Conservation (phyloP, 2,113 vertebrate genomes). For the Syrmaticus mikado region DNA sequence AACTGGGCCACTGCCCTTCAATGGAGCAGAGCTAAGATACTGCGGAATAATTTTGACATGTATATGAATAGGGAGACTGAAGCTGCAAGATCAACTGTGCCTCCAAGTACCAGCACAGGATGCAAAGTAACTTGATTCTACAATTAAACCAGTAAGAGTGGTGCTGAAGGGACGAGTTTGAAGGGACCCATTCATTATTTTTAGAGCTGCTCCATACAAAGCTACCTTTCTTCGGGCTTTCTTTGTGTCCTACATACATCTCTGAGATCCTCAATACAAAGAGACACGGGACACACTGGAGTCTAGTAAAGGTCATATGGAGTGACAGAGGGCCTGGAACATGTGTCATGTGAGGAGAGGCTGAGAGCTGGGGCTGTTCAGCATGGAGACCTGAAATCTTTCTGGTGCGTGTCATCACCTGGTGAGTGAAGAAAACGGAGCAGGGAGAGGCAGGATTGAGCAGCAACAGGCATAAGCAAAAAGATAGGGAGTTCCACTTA, state of each 20-base stretch:
- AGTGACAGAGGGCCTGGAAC: not conserved
- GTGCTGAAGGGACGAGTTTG: not conserved
- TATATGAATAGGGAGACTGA: not conserved
- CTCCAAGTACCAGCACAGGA: not conserved
- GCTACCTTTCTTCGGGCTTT: not conserved
- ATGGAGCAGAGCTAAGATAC: not conserved
- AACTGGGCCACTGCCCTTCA: not conserved
- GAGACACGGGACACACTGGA: not conserved
- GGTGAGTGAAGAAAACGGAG: not conserved
- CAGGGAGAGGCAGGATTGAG: not conserved
- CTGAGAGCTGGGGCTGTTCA: not conserved
- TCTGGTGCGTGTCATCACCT: not conserved
- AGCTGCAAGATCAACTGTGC: not conserved
- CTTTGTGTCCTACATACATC: not conserved
- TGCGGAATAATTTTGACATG: not conserved
- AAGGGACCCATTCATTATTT: not conserved
- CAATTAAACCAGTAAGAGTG: not conserved
- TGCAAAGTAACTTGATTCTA: not conserved
- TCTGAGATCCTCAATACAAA: not conserved
- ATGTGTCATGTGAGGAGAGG: no score
- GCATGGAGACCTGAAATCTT: not conserved
- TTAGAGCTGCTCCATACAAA: not conserved
- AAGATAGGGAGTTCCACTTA: not conserved
- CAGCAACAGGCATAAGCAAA: not conserved
- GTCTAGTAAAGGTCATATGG: not conserved